These are phyloP conservation scores for Pachypanchax playfairii DNA, from an alignment of 2,113 vertebrate genomes.

Conservation along the genomic window DNA sequence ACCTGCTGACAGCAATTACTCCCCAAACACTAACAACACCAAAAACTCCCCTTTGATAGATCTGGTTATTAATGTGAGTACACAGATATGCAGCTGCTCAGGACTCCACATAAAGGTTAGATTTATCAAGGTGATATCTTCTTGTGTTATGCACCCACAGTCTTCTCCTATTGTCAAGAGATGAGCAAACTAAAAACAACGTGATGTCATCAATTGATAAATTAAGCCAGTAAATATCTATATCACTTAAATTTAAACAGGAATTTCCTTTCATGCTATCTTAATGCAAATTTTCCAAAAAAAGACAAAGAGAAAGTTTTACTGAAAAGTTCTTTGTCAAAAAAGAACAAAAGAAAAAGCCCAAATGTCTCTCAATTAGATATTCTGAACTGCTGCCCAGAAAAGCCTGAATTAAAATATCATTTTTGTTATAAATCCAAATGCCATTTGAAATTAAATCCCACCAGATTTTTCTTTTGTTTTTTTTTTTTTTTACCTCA, in stretches of 20 bases:
- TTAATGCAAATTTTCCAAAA: background rate
- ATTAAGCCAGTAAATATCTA: conserved; percentile 3
- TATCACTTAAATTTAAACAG: background rate
- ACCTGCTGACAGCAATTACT: conserved; percentile 78
- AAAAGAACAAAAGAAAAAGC: conserved; percentile 27
- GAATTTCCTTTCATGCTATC: background rate
- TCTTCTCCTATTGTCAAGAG: conserved; percentile 45
- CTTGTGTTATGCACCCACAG: conserved; percentile 66
- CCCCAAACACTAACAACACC: conserved; percentile 70
- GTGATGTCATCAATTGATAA: conserved; percentile 23
- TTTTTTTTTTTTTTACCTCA: conserved; percentile 42
- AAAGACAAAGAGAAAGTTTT: conserved; percentile 35
- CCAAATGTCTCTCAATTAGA: conserved; percentile 59
- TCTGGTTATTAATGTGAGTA: conserved; percentile 81
- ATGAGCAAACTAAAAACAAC: conserved; percentile 7
- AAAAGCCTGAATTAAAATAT: conserved; percentile 55
- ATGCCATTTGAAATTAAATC: conserved; percentile 69
- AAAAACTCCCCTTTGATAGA: conserved; percentile 74
- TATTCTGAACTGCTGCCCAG: conserved; percentile 57
- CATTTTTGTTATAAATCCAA: conserved; percentile 61
- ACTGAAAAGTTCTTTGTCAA: conserved; percentile 31
- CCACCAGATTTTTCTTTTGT: no score
- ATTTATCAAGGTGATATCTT: conserved; percentile 83
- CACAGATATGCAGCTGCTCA: conserved; percentile 73
- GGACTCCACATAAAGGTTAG: conserved; percentile 75